These are phyloP conservation scores for Xenopus laevis DNA, from an alignment of 2,113 vertebrate species.

Conservation along the genomic window DNA sequence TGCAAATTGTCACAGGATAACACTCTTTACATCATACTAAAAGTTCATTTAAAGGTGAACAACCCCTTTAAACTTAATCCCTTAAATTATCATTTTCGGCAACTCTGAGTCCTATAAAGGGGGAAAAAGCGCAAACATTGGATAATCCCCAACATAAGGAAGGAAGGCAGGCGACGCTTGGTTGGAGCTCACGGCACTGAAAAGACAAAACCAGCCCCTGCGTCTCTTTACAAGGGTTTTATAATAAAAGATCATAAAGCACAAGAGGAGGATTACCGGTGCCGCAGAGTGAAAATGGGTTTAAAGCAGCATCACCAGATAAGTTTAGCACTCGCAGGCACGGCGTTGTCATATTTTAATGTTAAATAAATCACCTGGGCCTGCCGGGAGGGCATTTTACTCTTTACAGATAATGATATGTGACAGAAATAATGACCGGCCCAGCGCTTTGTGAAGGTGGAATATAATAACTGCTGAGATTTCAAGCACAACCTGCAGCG, in stretches of 20 bases:
- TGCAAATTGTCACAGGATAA: no score
- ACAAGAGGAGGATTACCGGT: background rate
- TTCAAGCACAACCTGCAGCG: background rate
- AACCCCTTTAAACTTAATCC: no score
- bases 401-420: constrained; percentile 10
- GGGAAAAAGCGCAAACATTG: no score
- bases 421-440: constrained; percentile 1
- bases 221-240: no score
- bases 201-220: no score
- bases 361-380: background rate
- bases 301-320: background rate
- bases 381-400: background rate
- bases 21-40: no score
- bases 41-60: no score
- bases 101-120: no score
- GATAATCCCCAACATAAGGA: no score
- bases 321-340: background rate
- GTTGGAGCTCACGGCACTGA: no score
- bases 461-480: background rate
- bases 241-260: background rate
- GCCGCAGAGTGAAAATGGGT: background rate
- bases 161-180: no score
- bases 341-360: background rate
- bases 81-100: no score
- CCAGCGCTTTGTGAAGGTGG: background rate